Conservation (phyloP, 2,113 vertebrate genomes). For the Solea senegalensis region DNA sequence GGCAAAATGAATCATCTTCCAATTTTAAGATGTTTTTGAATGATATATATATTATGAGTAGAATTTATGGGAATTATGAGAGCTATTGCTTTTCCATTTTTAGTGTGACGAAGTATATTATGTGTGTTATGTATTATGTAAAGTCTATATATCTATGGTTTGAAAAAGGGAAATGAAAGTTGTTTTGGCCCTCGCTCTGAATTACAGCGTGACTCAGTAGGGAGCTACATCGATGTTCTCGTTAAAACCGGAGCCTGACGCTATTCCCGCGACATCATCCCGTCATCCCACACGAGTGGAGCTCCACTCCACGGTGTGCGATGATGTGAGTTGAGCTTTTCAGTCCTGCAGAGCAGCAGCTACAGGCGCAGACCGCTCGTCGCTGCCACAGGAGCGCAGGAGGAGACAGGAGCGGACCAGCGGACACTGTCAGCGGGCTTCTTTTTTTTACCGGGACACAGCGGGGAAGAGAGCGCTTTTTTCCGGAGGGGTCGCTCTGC, state of each 20-base stretch:
- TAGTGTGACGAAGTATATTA: too few relatives aligned
- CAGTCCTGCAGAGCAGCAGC: conserved; percentile 64
- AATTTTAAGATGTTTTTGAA: too few relatives aligned
- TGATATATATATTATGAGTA: too few relatives aligned
- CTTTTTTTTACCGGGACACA: conserved; percentile 37
- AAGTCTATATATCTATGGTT: too few relatives aligned
- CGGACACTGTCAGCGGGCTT: conserved; percentile 21
- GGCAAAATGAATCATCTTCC: too few relatives aligned
- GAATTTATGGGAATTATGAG: too few relatives aligned
- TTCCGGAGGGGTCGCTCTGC: conserved; percentile 25
- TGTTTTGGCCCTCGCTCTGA: too few relatives aligned
- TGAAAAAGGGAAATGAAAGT: too few relatives aligned
- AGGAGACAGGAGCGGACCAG: conserved; percentile 31
- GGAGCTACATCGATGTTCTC: conserved; percentile 53
- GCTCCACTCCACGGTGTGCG: conserved; percentile 55
- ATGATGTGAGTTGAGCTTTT: conserved; percentile 45
- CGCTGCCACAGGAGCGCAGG: conserved; percentile 37
- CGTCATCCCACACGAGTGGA: conserved; percentile 65
- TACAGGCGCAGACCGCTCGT: conserved; percentile 57
- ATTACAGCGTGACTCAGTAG: conserved; percentile 51
- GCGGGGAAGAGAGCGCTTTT: conserved; percentile 31
- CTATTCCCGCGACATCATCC: conserved; percentile 76
- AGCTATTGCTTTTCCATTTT: too few relatives aligned
- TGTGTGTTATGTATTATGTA: too few relatives aligned
- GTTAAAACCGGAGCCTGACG: conserved; percentile 65